phyloP scores from a whole-genome alignment of 2,888 invertebrate species.

The Ennomos fuscantarius region DNA sequence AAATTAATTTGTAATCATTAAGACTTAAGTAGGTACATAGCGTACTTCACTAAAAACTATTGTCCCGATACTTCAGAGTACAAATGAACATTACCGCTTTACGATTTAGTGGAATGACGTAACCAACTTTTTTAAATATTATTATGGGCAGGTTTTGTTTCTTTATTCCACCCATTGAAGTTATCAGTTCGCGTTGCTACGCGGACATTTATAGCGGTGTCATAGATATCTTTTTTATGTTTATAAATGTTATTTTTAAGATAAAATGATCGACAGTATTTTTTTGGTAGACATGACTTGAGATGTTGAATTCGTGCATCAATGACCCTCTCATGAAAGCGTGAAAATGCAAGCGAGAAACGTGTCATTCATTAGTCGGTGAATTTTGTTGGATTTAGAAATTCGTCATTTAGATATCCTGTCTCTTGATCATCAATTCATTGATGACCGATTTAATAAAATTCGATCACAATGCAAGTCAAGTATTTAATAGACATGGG shows the following conservation, averaged over 20 bases:
- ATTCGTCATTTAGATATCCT: conserved; percentile 5
- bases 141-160: not conserved
- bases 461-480: no score
- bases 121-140: no score
- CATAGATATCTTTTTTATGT: conserved; percentile 16
- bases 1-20: not conserved
- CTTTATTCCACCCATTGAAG: conserved; percentile 2
- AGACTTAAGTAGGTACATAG: conserved; percentile 2
- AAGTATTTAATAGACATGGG: no score
- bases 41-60: not conserved
- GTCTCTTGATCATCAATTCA: no score
- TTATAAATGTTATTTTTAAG: not conserved
- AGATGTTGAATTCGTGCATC: conserved; percentile 37
- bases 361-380: conserved; percentile 18
- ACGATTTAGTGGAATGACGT: no score
- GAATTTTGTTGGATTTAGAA: not conserved
- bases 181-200: conserved; percentile 21
- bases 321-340: conserved; percentile 22
- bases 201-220: conserved; percentile 6
- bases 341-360: conserved; percentile 31
- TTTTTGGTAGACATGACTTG: conserved; percentile 37
- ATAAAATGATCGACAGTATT: not conserved
- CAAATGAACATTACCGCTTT: not conserved
- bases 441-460: no score
- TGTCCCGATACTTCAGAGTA: not conserved